phyloP scores from a whole-genome alignment of 2,888 invertebrate species.

The Morpho achilles region DNA sequence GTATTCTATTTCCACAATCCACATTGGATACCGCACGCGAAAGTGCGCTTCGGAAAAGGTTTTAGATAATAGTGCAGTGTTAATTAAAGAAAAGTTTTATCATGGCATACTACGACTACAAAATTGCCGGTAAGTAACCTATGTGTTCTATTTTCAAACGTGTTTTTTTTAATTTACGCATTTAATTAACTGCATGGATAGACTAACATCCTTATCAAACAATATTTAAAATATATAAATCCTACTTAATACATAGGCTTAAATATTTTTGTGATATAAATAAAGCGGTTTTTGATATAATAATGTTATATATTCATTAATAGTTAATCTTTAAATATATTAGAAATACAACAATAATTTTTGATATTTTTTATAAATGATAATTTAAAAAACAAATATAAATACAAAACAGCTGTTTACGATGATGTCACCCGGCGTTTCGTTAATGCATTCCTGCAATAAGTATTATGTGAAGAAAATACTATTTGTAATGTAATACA shows the following conservation, averaged over 20 bases:
- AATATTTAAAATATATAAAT: no score
- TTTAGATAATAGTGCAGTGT: conserved; percentile 20
- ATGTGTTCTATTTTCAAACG: not conserved
- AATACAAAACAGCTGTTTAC: conserved; percentile 33
- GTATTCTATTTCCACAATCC: conserved; percentile 51
- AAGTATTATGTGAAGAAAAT: not conserved
- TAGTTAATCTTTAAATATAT: no score
- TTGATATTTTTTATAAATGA: conserved; percentile 1
- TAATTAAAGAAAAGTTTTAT: conserved; percentile 24
- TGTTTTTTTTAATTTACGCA: no score
- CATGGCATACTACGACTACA: conserved; percentile 56
- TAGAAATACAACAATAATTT: no score
- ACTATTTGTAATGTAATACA: not conserved
- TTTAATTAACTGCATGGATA: no score
- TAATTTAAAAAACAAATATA: conserved; percentile 12
- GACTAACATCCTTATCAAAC: no score
- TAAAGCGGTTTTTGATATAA: no score
- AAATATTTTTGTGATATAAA: no score
- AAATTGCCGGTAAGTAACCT: conserved; percentile 51
- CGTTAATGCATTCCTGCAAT: conserved; percentile 23
- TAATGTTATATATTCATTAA: no score
- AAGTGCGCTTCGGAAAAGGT: conserved; percentile 31
- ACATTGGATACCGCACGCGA: conserved; percentile 46
- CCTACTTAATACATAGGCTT: not conserved
- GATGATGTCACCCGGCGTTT: conserved; percentile 33